These are phyloP conservation scores for Propithecus coquereli DNA, from an alignment of 2,113 vertebrate genomes.

Conservation along the genomic window DNA sequence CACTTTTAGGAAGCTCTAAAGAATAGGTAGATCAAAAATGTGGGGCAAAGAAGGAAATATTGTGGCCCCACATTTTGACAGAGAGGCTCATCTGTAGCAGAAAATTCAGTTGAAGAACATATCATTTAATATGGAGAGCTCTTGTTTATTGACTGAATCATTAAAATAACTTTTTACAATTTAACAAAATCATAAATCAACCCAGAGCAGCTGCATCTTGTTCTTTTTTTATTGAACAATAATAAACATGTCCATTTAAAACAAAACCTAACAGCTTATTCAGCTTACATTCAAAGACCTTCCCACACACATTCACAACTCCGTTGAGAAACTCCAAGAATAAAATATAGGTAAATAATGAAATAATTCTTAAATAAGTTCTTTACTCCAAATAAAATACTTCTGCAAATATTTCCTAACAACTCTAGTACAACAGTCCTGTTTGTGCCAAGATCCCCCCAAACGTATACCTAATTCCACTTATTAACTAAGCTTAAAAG, in stretches of 20 bases:
- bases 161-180: not conserved
- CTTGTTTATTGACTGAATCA: not conserved
- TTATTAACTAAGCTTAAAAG: not conserved
- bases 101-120: not conserved
- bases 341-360: conserved; percentile 72
- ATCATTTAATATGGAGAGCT: not conserved
- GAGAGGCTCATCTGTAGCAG: not conserved
- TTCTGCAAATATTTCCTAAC: conserved; percentile 55
- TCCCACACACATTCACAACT: conserved; percentile 55
- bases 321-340: conserved; percentile 63
- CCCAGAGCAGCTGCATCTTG: not conserved
- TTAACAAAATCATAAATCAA: not conserved
- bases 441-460: not conserved
- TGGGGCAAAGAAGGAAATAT: not conserved
- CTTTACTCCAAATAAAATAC: conserved; percentile 65
- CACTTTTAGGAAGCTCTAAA: not conserved
- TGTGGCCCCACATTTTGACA: not conserved
- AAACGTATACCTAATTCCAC: not conserved
- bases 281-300: conserved; percentile 76
- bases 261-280: conserved; percentile 68
- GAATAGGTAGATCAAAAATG: not conserved
- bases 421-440: not conserved
- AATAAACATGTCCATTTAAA: conserved; percentile 70
- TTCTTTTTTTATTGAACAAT: conserved; percentile 81
- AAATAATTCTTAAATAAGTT: conserved; percentile 78